These are phyloP conservation scores for Rhynchophorus ferrugineus DNA, from an alignment of 1,140 invertebrate species.

Conservation along the genomic window DNA sequence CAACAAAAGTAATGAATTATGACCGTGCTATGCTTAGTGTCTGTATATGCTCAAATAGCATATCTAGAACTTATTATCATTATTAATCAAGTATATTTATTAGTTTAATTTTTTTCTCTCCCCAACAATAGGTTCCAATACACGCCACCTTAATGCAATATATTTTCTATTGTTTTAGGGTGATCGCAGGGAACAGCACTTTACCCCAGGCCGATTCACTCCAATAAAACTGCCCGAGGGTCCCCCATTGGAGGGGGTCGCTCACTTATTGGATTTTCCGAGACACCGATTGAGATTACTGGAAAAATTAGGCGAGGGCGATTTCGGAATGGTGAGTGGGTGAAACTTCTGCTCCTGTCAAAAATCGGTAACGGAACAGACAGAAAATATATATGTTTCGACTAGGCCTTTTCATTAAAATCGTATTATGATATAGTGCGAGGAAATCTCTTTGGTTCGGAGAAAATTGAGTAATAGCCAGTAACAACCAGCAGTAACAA, in stretches of 20 bases:
- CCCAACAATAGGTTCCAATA: neutral
- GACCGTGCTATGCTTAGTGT: too few species aligned
- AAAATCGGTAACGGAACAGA: neutral
- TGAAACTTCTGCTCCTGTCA: neutral
- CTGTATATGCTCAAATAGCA: too few species aligned
- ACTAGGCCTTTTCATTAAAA: too few species aligned
- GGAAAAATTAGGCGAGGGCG: conserved; percentile 80
- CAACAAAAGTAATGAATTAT: too few species aligned
- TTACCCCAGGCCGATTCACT: conserved; percentile 55
- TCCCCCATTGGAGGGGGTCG: conserved; percentile 50
- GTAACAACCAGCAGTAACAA: too few species aligned
- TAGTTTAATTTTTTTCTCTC: neutral
- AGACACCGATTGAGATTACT: conserved; percentile 73
- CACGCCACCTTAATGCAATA: neutral
- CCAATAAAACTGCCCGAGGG: conserved; percentile 61
- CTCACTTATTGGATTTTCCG: conserved; percentile 64
- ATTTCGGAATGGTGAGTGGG: conserved; percentile 72
- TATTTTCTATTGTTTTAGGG: conserved; percentile 41
- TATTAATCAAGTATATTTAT: too few species aligned
- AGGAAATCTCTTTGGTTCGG: too few species aligned
- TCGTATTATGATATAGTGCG: too few species aligned
- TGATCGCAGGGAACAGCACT: conserved; percentile 52
- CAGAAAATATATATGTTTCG: neutral
- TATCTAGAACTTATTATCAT: too few species aligned
- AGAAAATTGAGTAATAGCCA: too few species aligned